Evolutionary conservation across 2,888 invertebrate genomes (phyloP).

Genomic region (Cyclophora albipunctata): DNA sequence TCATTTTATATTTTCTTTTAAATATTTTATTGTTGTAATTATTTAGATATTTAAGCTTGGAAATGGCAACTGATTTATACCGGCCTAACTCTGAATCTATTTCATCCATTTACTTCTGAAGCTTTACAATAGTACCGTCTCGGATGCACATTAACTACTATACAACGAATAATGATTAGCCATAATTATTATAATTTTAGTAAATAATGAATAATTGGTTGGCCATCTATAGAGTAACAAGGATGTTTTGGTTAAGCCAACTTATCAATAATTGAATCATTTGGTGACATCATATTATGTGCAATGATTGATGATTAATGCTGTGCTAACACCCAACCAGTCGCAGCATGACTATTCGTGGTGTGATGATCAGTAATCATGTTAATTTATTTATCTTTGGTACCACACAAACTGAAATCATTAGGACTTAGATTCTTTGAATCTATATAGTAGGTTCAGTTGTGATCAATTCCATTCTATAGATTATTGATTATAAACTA

Average conservation of each 20-base stretch:
- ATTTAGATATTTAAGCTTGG: constrained; percentile 19
- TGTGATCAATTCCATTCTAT: no score
- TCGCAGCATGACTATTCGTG: no score
- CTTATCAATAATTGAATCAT: background rate
- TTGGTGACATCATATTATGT: background rate
- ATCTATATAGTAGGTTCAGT: no score
- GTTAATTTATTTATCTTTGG: no score
- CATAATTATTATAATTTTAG: constrained; percentile 11
- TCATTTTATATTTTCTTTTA: constrained; percentile 41
- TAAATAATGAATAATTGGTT: background rate
- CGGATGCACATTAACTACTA: constrained; percentile 13
- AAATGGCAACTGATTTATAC: constrained; percentile 8
- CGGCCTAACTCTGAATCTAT: constrained; percentile 18
- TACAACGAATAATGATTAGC: constrained; percentile 45
- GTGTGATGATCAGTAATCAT: no score
- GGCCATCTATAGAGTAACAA: no score
- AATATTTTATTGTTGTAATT: constrained; percentile 29
- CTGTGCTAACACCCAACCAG: no score
- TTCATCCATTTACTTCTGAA: constrained; percentile 13
- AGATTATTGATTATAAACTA: no score
- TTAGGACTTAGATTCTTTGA: no score
- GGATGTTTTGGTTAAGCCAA: background rate
- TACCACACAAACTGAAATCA: no score
- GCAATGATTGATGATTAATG: background rate
- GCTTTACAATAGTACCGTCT: constrained; percentile 37